Base-by-base conservation (phyloP, 1,140 invertebrate genomes). In the Agrypnia vestita region DNA sequence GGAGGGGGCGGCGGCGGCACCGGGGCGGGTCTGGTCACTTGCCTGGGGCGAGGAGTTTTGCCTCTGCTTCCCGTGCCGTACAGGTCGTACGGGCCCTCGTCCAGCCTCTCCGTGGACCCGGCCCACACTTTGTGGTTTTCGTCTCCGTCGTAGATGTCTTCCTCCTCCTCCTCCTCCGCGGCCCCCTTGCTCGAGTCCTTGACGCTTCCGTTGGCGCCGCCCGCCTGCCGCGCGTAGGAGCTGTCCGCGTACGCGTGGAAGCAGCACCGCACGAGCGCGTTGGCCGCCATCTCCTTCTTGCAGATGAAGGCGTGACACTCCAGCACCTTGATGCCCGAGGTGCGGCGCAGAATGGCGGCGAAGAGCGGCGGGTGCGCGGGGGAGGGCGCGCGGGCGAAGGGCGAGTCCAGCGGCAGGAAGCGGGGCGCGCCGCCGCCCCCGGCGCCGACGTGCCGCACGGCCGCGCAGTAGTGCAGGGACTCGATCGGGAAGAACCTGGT, bases 301-400 rank as follows among this genome's bases (percentile, higher is more conserved):
- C 98, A 99, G 84, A 99, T 97, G 88, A 99, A 99, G 35, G 97
- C 97, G 90, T 99, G 98, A 91, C 98, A 99, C 90, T 99, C 98
- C 11, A 99, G 91, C 13, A 99, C 97, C 90, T 99, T 99, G 82
- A 99, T 98, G n/a, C 98, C 98, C 9, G 96, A 96, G 3, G 97
- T 99, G 53, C 98, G 92, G 44, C 98, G 92, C 55, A 99, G 90
- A 62, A 99, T 99, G 76, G 97, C 97, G 44, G 98, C 97, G 89
- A 99, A 99, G 55, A 99, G 92, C 9, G 98, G 98, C 51, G 98
- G 98, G 87, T 98, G 96, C 71, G 94, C 93, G 55, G 92, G 91
- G 81, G 94, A 96, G 21, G 95, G 97, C 75, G 94, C 94, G 53
- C 96, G 91, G 0, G 97, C 97, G 87, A 98, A 98, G 10, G 97